Base-by-base conservation (phyloP, 1,140 invertebrate genomes). In the Pogonus chalceus region DNA sequence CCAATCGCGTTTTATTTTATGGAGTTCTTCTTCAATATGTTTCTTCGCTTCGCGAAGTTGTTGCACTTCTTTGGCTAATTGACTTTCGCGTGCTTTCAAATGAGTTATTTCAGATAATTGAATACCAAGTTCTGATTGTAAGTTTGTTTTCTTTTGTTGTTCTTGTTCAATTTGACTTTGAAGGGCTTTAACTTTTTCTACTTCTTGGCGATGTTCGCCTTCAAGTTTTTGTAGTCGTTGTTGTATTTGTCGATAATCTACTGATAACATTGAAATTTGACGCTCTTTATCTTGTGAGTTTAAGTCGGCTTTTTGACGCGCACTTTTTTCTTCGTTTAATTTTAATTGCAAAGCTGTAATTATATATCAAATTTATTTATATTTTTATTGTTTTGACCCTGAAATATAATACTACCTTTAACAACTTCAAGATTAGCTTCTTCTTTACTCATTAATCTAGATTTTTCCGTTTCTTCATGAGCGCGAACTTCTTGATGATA, bases 161-260 rank as follows among this genome's bases (percentile, higher is more conserved):
- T 96, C 92, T 69, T 95, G 90, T 58, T 96, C 92, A 14, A 95
- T 71, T 67, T 94, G 89, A 21, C 84, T 81, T 50, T 88, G 81
- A 9, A 95, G 68, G 1, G 83, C 84, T 64, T 87, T 85, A 22
- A 82, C 85, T 77, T 93, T 94, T 67, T 94, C 91, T 14, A 84
- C 76, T 70, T 94, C 91, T 68, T 92, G 87, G 16, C 88, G 76
- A 65, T 90, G 82, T 72, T 95, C 91, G 14, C 87, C 89, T 69
- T 95, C 90, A 1, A 92, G 70, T 68, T 94, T 94, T 66, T 93
- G 87, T 18, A 96, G 69, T 51, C 90, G 80, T 63, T 94, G 85
- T 63, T 93, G 88, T 58, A 95, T 87, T 72, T 96, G 92, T 7
- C 89, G 76, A 66, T 94, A 90, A 70, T 97, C 94, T 2, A 97